Base-by-base conservation (phyloP, 2,888 invertebrate species). In the Arenicola marina region DNA sequence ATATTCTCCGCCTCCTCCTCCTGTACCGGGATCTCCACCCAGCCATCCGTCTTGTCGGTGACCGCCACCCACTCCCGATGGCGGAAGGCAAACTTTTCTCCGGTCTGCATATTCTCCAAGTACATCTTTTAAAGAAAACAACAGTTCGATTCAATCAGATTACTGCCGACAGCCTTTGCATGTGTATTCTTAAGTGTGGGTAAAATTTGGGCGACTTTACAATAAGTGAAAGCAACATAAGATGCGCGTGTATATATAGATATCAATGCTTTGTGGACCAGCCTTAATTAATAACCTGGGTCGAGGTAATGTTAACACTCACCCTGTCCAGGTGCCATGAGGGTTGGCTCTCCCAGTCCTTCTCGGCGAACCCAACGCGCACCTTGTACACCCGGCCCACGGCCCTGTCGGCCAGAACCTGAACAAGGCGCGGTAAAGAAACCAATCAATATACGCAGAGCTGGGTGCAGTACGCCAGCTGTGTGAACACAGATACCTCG, bases 341-440 rank as follows among this genome's bases (percentile, higher is more conserved):
- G 7, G 48, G 48, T 48, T 48, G 11, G 26, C 24, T 24, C 26
- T 11, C 24, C 7, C 26, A 24, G 24, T 24, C 26, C 56, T 68
- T 71, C 51, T 79, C 75, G 34, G 67, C 56, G 65, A 76, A 78
- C 18, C 79, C 79, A 28, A 81, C 59, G 46, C 81, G 66, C 2
- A 80, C 70, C 66, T 80, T 81, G 61, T 73, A 74, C 26, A 79
- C 53, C 18, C 74, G 75, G 53, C 79, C 80, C 26, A 79, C 18
- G 38, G 58, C 57, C 31, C 63, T 34, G 4, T n/a, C 38, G 34
- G 32, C 59, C 21, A 4, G 21, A 11, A 58, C n/a, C 26, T 7
- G 4, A 29, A 11, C 7, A 21, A 18, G 4, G 31, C 11, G 24
- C 7, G 46, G 21, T 45, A 45, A 51, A 11, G 18, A 38, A 38